A percentile compares a stretch with the other conserved stretches of the same genome.
These are phyloP conservation scores for Lagria hirta DNA, from an alignment of 2,888 invertebrate genomes.

Conservation along the genomic window DNA sequence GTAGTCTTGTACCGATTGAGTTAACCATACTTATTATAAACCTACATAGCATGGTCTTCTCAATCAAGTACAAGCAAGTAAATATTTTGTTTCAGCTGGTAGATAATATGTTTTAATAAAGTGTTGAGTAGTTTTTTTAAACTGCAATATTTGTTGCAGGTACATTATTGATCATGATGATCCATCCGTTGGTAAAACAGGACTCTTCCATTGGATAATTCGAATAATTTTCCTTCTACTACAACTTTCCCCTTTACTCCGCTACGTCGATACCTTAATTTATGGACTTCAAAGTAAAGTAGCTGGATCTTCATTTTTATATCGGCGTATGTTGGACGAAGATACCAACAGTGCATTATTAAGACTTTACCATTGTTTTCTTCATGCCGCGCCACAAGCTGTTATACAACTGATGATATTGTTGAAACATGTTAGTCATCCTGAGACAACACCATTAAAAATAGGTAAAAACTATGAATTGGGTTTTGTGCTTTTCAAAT, in stretches of 20 bases:
- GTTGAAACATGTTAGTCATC: constrained; percentile 43
- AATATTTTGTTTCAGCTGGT: no score
- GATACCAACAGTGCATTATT: constrained; percentile 54
- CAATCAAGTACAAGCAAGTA: no score
- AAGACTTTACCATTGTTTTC: constrained; percentile 54
- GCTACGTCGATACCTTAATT: constrained; percentile 54
- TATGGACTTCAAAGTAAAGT: constrained; percentile 53
- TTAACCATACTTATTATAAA: no score
- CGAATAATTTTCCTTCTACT: constrained; percentile 54
- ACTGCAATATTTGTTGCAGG: constrained; percentile 47
- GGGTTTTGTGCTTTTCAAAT: no score
- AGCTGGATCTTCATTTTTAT: constrained; percentile 46
- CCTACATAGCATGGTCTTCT: no score
- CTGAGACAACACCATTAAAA: constrained; percentile 33
- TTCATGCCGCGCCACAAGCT: constrained; percentile 54
- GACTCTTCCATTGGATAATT: constrained; percentile 52
- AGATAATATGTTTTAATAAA: constrained; percentile 7
- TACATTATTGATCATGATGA: constrained; percentile 56
- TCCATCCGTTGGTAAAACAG: constrained; percentile 50
- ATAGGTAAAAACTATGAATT: no score
- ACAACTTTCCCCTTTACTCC: constrained; percentile 55
- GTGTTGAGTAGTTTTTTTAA: no score
- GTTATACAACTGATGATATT: constrained; percentile 53
- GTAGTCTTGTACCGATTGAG: no score
- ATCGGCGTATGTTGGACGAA: constrained; percentile 54